Percentiles rank a stretch among this genome's conserved stretches.
phyloP scores from a whole-genome alignment of 2,888 invertebrate species.

The Dendrolimus pini region DNA sequence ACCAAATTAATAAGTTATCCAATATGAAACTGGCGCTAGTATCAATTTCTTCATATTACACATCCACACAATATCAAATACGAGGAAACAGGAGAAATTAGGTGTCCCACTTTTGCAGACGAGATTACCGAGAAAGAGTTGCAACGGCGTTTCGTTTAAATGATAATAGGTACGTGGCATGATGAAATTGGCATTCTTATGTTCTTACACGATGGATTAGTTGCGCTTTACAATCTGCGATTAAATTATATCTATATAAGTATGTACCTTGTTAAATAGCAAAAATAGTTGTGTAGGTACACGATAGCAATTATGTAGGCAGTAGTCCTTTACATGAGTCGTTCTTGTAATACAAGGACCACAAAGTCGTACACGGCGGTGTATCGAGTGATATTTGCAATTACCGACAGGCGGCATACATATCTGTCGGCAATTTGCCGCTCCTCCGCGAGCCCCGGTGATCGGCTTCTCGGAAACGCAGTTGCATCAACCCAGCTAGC shows the following conservation, averaged over 20 bases:
- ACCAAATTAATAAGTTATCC: not conserved
- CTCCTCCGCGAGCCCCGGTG: constrained; percentile 54
- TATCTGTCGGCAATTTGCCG: constrained; percentile 72
- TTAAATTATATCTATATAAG: not conserved
- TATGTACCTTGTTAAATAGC: not conserved
- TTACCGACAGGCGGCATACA: constrained; percentile 68
- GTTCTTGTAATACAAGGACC: constrained; percentile 39
- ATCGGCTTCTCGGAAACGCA: constrained; percentile 65
- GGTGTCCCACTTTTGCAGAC: constrained; percentile 9
- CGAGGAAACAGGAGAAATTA: constrained; percentile 10
- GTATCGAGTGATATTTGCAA: constrained; percentile 65
- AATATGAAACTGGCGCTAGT: not conserved
- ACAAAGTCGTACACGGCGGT: constrained; percentile 25
- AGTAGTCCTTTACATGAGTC: constrained; percentile 22
- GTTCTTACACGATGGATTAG: not conserved
- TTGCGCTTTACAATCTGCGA: not conserved
- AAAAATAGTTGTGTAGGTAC: constrained; percentile 3
- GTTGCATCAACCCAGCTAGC: constrained; percentile 58
- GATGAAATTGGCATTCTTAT: not conserved
- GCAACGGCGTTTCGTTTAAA: no score
- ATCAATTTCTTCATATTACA: not conserved
- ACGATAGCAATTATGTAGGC: constrained; percentile 14
- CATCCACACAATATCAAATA: constrained; percentile 1
- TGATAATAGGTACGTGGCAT: not conserved
- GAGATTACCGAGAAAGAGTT: constrained; percentile 7